Base-by-base conservation (phyloP, 2,113 vertebrate species). In the Ornithorhynchus anatinus region DNA sequence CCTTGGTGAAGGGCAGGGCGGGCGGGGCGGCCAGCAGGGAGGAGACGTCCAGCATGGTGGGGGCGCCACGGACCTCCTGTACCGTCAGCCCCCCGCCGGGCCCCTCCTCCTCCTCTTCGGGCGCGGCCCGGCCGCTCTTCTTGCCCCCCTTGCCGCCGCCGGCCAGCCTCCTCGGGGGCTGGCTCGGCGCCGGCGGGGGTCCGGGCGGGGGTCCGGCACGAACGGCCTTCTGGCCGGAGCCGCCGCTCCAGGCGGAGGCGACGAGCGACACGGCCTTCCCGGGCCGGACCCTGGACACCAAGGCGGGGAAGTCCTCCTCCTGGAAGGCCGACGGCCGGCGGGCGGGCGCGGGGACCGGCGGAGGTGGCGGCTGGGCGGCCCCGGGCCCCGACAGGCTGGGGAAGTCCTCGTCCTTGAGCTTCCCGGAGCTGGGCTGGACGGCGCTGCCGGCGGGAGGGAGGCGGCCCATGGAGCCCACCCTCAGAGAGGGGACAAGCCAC, bases 221-320 rank as follows among this genome's bases (percentile, higher is more conserved):
- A n/a, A 71, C 48, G 25, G 72, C 65, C 1, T 90, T 93, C 73
- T 95, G 96, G 44, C 79, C 75, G 53, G 94, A 82, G 10, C 89
- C 62, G 0, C 87, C 93, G 52, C 89, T 93, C 98, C 98, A 99
- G 0, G 98, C 96, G 2, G 96, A 97, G 1, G 86, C 87, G 39
- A 93, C 79, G 63, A 87, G 89, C 0, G 93, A 87, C 1, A 95
- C 37, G 1, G 90, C 80, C 48, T 90, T 93, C 72, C 70, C 79
- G 11, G 92, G 93, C 44, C 79, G 95, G 19, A 92, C 89, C 42
- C 91, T 97, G 66, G 97, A 94, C 50, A 99, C 96, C 4, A 99
- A 88, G 13, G 97, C 98, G 0, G 98, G 98, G 68, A 99, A 99
- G 80, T 99, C 98, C 39, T 99, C 98, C 43, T 99, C 98, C 6